Evolutionary conservation across 23 tunicate genomes (phyloP).

Genomic region (Diplosoma virens): DNA sequence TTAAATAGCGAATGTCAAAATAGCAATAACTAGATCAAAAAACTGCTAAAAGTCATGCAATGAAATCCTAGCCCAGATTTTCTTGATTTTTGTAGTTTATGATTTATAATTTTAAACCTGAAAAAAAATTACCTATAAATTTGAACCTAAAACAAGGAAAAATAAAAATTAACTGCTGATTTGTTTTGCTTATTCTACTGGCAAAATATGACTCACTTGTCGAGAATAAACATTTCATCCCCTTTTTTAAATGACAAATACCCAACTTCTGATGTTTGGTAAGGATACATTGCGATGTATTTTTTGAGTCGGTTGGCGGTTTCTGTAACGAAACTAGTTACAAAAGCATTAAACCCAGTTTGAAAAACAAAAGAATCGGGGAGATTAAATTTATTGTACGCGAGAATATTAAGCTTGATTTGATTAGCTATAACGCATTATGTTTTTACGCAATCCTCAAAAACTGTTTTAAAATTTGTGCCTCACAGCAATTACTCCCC

Average conservation of each 20-base stretch:
- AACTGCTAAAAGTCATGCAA: neutral
- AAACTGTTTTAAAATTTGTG: neutral
- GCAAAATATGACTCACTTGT: conserved; percentile 55
- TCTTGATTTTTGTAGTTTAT: neutral
- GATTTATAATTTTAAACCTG: too few species aligned
- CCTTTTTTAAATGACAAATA: conserved; percentile 89
- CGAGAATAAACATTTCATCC: conserved; percentile 64
- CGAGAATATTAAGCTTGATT: too few species aligned
- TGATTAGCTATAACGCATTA: too few species aligned
- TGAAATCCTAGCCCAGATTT: neutral
- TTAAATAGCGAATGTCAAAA: neutral
- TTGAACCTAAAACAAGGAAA: too few species aligned
- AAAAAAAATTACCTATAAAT: too few species aligned
- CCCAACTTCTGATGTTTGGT: conserved; percentile 72
- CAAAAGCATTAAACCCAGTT: too few species aligned
- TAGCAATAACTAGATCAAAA: neutral
- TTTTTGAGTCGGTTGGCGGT: too few species aligned
- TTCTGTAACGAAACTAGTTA: too few species aligned
- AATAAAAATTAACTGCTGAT: too few species aligned
- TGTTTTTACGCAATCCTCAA: neutral
- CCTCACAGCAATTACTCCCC: neutral
- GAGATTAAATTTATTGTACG: too few species aligned
- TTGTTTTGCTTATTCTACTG: neutral
- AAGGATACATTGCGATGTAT: conserved; percentile 91
- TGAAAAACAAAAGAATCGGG: too few species aligned